Evolutionary conservation across 2,797 vertebrate genomes (phyloP), one percentile per base, ranked within the genome.

Genomic region (Sebastes minor): DNA sequence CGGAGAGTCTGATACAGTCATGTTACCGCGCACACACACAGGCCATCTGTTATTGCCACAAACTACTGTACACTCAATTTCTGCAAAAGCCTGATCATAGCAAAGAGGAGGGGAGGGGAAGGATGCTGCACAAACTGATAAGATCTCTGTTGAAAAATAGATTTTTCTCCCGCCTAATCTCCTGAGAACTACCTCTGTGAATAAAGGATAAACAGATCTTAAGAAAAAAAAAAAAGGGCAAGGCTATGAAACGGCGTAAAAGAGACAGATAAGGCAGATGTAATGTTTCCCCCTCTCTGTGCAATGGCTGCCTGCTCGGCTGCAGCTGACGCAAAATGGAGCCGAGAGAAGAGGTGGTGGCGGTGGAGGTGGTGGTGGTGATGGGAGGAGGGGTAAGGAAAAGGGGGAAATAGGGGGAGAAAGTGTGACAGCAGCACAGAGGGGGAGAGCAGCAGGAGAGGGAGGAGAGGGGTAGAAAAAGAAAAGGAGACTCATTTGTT

Each of bases 301-400:
- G 88, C 92, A 91, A 92, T 90, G 88, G 91, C 91, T 86, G 89
- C 86, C 88, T 83, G 87, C 74, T 82, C 25, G 76, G 76, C 85
- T 90, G 83, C 85, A 86, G 86, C 82, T 52, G 78, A 80, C 16
- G 80, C 82, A 95, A 93, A 94, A 94, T 92, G 91, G 88, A 93
- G 86, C 78, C 71, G 35, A 1, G 6, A 87, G 72, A 28, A 14
- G 9, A 16, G 22, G 33, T 56, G 22, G 33, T 52, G 35, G 35
- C 10, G 33, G 33, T 35, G 52, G 12, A 4, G 33, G 33, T 33
- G 33, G 11, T 5, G 33, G 74, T 33, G 71, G 80, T 57, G 77
- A 63, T 52, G 59, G 63, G 76, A 59, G 53, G 71, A 71, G 60
- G 32, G 71, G 73, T 49, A 66, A 74, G 61, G 80, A 33, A 20